Evolutionary conservation across 2,113 vertebrate species (phyloP), one percentile per base, ranked within the genome.

Genomic region (Sinocyclocheilus rhinocerous): DNA sequence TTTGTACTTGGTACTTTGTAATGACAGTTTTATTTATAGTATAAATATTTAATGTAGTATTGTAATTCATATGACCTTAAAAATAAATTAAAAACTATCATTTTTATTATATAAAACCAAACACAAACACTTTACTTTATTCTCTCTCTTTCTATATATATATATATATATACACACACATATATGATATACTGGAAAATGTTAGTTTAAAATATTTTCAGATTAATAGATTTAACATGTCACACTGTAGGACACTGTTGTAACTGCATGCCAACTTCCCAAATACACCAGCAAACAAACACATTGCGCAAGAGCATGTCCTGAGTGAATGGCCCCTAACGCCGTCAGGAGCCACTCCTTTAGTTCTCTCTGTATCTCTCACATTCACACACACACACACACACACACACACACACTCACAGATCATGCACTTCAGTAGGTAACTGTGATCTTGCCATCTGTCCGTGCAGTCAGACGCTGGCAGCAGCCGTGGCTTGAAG

Each of bases 391-490:
- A 83, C 78, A 72, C 81, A 73, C 29, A 80, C 63, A 48, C 80
- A 45, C 39, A 42, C 39, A 8, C 39, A 42, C 42, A 48, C 45
- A 83, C 78, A 73, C 81, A 73, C n/a, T 75, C 63, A 26, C 80
- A 55, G 85, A 82, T 88, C 82, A 77, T 50, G 22, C 84, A 83
- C 89, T 89, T 76, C 77, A 76, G 89, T 89, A 89, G 84, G 85
- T 89, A 90, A 90, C 88, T 85, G 75, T 70, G 86, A 90, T 90
- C 87, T 85, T 55, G 89, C 89, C 89, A 89, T 92, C 90, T 92
- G 91, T 87, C 90, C 70, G 33, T 86, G 85, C 77, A 89, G 90
- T 90, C 88, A 90, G 82, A 90, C 79, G 85, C 79, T 87, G 81
- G 88, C 81, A 86, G 83, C 65, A 22, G 87, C 67, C 81, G 85